Conservation (phyloP, 53 echinoderm and acorn worm species). For the Mesocentrotus franciscanus region DNA sequence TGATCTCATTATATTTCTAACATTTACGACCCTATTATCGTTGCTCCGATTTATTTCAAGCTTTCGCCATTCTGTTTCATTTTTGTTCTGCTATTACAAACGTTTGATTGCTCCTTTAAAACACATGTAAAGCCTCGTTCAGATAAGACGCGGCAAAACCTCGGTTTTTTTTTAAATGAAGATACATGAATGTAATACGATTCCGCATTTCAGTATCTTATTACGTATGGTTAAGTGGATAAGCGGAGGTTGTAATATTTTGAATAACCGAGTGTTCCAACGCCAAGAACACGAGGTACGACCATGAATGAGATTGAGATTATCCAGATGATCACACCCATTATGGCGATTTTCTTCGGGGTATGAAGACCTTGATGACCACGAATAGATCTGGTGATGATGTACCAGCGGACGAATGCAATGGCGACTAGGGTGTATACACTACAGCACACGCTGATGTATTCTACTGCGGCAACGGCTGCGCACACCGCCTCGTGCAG, state of each 20-base stretch:
- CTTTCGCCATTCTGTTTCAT: too few species aligned
- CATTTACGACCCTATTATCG: too few species aligned
- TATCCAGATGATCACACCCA: background rate
- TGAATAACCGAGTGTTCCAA: background rate
- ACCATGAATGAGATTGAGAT: background rate
- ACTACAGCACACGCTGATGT: background rate
- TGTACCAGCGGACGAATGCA: background rate
- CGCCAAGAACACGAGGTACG: background rate
- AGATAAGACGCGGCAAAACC: too few species aligned
- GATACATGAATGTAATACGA: too few species aligned
- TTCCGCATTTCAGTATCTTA: too few species aligned
- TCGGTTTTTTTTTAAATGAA: too few species aligned
- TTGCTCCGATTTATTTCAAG: too few species aligned
- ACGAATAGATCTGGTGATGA: slow-evolving; percentile 23
- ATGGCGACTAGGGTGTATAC: background rate
- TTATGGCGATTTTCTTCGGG: background rate
- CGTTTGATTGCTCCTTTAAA: too few species aligned
- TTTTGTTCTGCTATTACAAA: too few species aligned
- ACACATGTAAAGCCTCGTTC: too few species aligned
- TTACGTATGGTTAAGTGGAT: background rate
- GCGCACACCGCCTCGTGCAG: background rate
- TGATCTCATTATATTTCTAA: too few species aligned
- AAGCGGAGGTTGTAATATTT: background rate
- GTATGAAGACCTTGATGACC: slow-evolving; percentile 7
- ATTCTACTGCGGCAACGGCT: background rate